phyloP scores from a whole-genome alignment of 2,797 vertebrate genomes.

The Chaunax sp. region DNA sequence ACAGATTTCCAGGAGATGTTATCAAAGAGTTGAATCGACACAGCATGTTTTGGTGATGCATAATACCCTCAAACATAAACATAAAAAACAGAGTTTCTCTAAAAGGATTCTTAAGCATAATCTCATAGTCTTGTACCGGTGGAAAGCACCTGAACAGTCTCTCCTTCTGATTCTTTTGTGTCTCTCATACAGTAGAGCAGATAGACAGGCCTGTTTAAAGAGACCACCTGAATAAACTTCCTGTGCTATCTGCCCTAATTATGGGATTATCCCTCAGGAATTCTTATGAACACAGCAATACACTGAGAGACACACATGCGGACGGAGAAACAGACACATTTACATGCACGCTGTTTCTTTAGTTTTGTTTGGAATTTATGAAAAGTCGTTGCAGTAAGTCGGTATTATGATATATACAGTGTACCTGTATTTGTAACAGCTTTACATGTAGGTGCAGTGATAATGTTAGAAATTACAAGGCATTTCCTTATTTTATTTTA shows the following conservation, averaged over 20 bases:
- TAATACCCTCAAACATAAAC: conserved; percentile 2
- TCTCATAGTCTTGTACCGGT: conserved; percentile 16
- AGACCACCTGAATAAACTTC: conserved; percentile 80
- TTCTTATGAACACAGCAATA: conserved; percentile 57
- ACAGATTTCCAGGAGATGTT: background rate
- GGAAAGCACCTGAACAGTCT: conserved; percentile 58
- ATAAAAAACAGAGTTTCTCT: conserved; percentile 5
- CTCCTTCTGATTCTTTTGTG: conserved; percentile 51
- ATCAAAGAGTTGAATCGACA: background rate
- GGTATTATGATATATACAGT: background rate
- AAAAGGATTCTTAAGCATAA: conserved; percentile 23
- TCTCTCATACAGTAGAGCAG: conserved; percentile 63
- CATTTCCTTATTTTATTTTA: background rate
- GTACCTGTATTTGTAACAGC: background rate
- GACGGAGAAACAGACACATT: conserved; percentile 26
- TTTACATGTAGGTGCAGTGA: conserved; percentile 1
- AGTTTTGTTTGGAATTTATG: conserved; percentile 45
- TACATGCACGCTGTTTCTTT: conserved; percentile 13
- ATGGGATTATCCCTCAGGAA: conserved; percentile 79
- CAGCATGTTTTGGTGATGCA: background rate
- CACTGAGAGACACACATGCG: conserved; percentile 29
- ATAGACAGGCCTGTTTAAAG: conserved; percentile 65
- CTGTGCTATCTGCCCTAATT: conserved; percentile 79
- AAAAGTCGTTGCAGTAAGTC: conserved; percentile 29
- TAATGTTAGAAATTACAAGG: conserved; percentile 2